Evolutionary conservation across 2,888 invertebrate species (phyloP).

Genomic region (Nowickia ferox): DNA sequence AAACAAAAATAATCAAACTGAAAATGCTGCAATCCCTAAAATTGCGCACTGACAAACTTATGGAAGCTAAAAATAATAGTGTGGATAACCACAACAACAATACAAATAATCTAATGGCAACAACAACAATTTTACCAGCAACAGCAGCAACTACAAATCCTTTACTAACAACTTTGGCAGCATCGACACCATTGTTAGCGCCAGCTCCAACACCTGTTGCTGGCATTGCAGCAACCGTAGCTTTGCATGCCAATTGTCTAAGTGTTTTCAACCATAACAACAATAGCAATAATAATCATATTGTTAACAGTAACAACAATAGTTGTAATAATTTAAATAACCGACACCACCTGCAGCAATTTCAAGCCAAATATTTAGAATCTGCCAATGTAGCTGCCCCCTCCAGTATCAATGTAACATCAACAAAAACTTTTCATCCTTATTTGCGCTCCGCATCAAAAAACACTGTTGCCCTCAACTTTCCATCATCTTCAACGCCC

Average conservation of each 20-base stretch:
- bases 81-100: constrained; percentile 57
- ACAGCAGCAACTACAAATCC: constrained; percentile 59
- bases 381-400: constrained; percentile 70
- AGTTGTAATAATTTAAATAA: constrained; percentile 79
- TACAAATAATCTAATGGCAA: constrained; percentile 66
- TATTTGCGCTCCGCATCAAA: constrained; percentile 76
- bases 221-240: constrained; percentile 68
- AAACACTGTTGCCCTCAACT: constrained; percentile 27
- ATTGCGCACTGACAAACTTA: constrained; percentile 80
- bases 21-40: constrained; percentile 82
- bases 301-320: constrained; percentile 47
- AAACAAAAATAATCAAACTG: constrained; percentile 76
- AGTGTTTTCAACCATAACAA: constrained; percentile 66
- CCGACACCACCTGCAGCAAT: constrained; percentile 67
- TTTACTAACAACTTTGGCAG: constrained; percentile 57
- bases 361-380: constrained; percentile 72
- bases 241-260: constrained; percentile 65
- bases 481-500: constrained; percentile 71
- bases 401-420: constrained; percentile 76
- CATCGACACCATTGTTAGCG: constrained; percentile 58
- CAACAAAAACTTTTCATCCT: constrained; percentile 80
- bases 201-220: constrained; percentile 78
- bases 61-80: constrained; percentile 75
- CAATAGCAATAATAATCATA: constrained; percentile 55
- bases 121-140: constrained; percentile 66